phyloP scores from a whole-genome alignment of 2,113 vertebrate species.

The Scytalopus superciliaris region DNA sequence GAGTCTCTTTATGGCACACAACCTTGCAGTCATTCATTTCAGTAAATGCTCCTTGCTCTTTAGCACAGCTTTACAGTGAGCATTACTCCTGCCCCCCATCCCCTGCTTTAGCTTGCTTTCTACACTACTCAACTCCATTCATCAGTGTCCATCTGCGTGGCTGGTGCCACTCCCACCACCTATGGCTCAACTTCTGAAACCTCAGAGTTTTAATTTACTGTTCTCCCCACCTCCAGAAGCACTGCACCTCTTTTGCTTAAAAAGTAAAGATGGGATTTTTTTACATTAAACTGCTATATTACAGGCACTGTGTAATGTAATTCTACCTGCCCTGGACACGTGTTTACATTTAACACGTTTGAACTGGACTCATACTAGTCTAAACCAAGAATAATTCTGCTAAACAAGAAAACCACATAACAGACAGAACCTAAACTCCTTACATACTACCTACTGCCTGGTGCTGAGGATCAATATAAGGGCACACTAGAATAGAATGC shows the following conservation, averaged over 20 bases:
- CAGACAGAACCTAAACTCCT: background rate
- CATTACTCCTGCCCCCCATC: rapidly evolving
- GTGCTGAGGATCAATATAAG: background rate
- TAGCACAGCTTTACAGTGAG: background rate
- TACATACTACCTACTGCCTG: background rate
- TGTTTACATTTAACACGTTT: background rate
- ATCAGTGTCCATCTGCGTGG: background rate
- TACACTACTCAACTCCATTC: background rate
- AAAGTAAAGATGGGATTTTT: background rate
- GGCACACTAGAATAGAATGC: rapidly evolving
- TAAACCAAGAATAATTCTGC: background rate
- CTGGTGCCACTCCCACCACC: background rate
- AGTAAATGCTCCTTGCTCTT: background rate
- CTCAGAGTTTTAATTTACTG: background rate
- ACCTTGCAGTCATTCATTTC: background rate
- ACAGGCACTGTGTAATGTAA: background rate
- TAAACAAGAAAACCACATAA: background rate
- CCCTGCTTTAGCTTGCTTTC: background rate
- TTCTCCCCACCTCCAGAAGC: background rate
- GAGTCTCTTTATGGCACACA: background rate
- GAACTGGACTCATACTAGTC: background rate
- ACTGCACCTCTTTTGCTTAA: background rate
- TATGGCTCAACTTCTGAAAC: background rate
- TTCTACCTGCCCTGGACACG: background rate
- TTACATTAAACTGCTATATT: background rate